A percentile compares a stretch with the other conserved stretches of the same genome.
Evolutionary conservation across 2,888 invertebrate genomes (phyloP).

Genomic region (Perdita meconis): DNA sequence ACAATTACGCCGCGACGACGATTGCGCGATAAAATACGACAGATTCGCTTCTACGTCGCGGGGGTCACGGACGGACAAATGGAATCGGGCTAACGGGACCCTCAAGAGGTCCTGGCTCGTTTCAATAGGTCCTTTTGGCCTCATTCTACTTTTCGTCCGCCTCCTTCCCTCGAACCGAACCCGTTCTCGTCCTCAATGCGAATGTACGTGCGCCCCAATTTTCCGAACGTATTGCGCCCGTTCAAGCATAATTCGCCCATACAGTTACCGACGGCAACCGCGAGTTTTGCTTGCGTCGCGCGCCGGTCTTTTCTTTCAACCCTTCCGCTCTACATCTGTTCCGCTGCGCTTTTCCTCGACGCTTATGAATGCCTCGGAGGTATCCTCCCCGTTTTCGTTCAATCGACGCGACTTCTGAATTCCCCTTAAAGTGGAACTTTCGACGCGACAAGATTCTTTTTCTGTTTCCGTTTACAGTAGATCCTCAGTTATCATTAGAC

Average conservation of each 20-base stretch:
- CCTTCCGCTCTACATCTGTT: too few species aligned
- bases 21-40: conserved; percentile 65
- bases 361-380: too few species aligned
- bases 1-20: conserved; percentile 60
- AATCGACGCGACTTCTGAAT: too few species aligned
- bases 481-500: too few species aligned
- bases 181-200: conserved; percentile 19
- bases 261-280: too few species aligned
- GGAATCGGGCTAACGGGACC: conserved; percentile 65
- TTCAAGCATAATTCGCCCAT: conserved; percentile 7
- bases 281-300: too few species aligned
- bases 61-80: conserved; percentile 59
- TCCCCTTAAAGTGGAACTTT: too few species aligned
- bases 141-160: conserved; percentile 49
- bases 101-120: conserved; percentile 60
- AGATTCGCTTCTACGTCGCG: conserved; percentile 52
- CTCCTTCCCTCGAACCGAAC: conserved; percentile 13
- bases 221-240: conserved; percentile 1
- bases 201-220: conserved; percentile 43
- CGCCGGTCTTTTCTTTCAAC: too few species aligned
- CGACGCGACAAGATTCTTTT: too few species aligned
- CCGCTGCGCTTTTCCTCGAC: too few species aligned
- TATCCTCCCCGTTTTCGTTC: too few species aligned
- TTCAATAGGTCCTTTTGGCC: conserved; percentile 57
- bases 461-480: too few species aligned